These are phyloP conservation scores for Eriocheir sinensis DNA, from an alignment of 1,140 invertebrate species.

Conservation along the genomic window DNA sequence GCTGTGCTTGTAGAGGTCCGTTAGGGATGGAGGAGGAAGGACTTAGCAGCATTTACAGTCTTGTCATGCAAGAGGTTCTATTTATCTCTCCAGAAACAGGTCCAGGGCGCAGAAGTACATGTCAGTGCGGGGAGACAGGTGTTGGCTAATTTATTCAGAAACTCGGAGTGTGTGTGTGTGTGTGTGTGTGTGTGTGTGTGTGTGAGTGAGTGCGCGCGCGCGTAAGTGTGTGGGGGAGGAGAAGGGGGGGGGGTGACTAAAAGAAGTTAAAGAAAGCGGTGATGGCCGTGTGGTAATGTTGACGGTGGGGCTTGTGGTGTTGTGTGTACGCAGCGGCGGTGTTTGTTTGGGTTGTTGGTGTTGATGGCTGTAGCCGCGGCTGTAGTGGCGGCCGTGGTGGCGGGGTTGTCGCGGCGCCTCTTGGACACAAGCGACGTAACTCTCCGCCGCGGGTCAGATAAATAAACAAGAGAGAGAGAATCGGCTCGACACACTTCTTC, in stretches of 20 bases:
- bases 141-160: neutral
- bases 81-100: too few relatives aligned
- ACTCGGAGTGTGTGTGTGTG: neutral
- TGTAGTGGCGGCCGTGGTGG: neutral
- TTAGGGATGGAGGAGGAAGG: too few relatives aligned
- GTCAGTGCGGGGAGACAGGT: neutral
- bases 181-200: conserved; percentile 2
- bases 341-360: neutral
- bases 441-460: neutral
- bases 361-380: neutral
- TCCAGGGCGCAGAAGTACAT: neutral
- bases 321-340: neutral
- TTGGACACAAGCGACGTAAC: neutral
- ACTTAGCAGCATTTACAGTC: too few relatives aligned
- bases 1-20: too few relatives aligned
- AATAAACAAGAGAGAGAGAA: conserved; percentile 10
- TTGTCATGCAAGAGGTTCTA: too few relatives aligned
- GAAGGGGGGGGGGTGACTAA: neutral
- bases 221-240: neutral
- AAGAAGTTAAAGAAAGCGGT: conserved; percentile 4
- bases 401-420: neutral
- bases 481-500: neutral
- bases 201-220: conserved; percentile 18
- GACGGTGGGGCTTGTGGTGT: neutral
- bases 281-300: neutral